Evolutionary conservation across 64 coral and sea anemone genomes (phyloP).

Genomic region (Montipora efflorescens): DNA sequence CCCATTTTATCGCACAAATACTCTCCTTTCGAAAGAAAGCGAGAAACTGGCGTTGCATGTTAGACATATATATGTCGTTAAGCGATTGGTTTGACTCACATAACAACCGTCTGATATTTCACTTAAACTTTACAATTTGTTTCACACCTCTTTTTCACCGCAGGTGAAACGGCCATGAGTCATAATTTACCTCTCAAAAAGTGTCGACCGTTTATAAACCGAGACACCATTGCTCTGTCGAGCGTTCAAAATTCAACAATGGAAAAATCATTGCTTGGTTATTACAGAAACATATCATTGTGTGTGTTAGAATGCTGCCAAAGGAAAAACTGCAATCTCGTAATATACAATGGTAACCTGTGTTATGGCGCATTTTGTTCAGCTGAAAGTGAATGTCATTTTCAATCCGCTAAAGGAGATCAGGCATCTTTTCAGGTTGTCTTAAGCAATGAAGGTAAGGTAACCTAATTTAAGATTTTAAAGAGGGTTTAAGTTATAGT

Average conservation of each 20-base stretch:
- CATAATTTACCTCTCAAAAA: background rate
- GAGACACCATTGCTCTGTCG: background rate
- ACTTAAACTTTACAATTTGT: background rate
- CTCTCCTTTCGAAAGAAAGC: too few relatives aligned
- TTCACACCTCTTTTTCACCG: background rate
- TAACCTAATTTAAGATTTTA: background rate
- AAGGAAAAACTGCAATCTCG: conserved; percentile 53
- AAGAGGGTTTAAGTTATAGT: too few relatives aligned
- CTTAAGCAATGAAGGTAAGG: conserved; percentile 22
- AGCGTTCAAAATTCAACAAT: background rate
- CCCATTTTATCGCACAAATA: too few relatives aligned
- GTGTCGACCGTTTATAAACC: background rate
- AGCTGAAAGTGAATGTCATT: conserved; percentile 36
- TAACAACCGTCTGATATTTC: background rate
- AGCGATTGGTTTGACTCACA: background rate
- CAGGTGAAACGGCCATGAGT: background rate
- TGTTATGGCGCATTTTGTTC: conserved; percentile 64
- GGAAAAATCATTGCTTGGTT: background rate
- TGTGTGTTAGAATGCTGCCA: conserved; percentile 48
- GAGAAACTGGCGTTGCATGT: too few relatives aligned
- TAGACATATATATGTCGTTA: background rate
- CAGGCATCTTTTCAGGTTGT: conserved; percentile 54
- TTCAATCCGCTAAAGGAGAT: conserved; percentile 31
- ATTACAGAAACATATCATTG: conserved; percentile 25
- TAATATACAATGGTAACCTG: conserved; percentile 36